Base-by-base conservation (phyloP, 2,888 invertebrate species). In the Polietes domitor region DNA sequence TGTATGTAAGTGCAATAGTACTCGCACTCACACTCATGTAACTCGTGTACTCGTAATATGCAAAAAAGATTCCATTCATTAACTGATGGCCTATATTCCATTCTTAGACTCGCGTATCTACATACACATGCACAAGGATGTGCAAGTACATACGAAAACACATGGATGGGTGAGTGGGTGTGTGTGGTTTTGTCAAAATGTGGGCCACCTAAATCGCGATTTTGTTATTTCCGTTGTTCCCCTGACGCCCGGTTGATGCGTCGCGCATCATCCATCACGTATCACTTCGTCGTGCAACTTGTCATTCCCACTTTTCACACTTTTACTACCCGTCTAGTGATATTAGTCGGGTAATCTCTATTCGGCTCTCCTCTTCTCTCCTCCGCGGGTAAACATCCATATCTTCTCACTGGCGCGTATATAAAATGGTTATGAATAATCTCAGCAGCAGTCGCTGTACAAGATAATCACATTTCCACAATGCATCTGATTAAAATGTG, bases 71-170 rank as follows among this genome's bases (percentile, higher is more conserved):
- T 41, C 68, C 68, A 43, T 68, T 68, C 68, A 68, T 68, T 68
- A 68, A 68, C 68, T 68, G 68, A 24, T 68, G 68, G 15, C 68
- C 68, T 43, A 68, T 68, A 68, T 68, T 68, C 68, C 68, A 65
- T 68, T 68, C 37, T 68, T 68, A 41, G 68, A 68, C 65, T 24
- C 65, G 9, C 10, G 10, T 5, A n/a, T 61, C 15, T 24, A 10
- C 9, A 3, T 58, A 9, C 10, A 12, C 21, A 28, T 61, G 28
- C 28, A 26, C 28, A 12, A 12, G 26, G 26, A 12, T 63, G n/a
- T 12, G 10, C n/a, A 1, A 26, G 37, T 5, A n/a, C n/a, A 19
- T 50, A 19, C 9, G 50, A 50, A 19, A 32, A 32, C 4, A 32
- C 9, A 21, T 55, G 28, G 6, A 28, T 61, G 17, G 1, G 50